Evolutionary conservation across 2,888 invertebrate species (phyloP), one percentile per base, ranked within the genome.

Genomic region (Portevinia maculata): DNA sequence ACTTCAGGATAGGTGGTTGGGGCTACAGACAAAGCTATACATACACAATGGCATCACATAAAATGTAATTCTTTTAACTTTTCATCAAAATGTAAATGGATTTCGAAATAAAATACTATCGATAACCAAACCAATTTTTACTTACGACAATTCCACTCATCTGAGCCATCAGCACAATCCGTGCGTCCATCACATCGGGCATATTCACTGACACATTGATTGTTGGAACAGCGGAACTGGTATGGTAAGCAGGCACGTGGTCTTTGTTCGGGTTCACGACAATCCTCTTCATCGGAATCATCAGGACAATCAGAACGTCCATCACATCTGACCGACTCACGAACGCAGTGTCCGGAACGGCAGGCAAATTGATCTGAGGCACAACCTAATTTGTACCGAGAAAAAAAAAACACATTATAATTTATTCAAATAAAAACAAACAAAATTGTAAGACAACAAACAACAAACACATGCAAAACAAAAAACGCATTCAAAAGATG

Each of bases 331-430:
- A 92, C 92, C 19, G 91, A 90, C 0, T 89, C 89, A 70, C 93
- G 92, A 75, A 96, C 93, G 86, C 96, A 96, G 73, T 93, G 91
- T 1, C 95, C 94, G 75, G 93, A 93, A 30, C 87, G 88, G 88
- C 97, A 97, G 81, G 93, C 92, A 91, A 94, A 96, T 87, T 95
- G 92, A 86, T 93, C 92, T 1, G 89, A 85, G 8, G 90, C 89
- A 89, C 96, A 96, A 85, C 92, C 95, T 95, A 46, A 9, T 15
- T 60, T 34, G 15, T 11, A n/a, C n/a, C n/a, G n/a, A n/a, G n/a
- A n/a, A 37, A 52, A 15, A 37, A 30, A 50, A 30, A 44, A 21
- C 11, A 30, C n/a, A n/a, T n/a, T n/a, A 41, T 70, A 52, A 65
- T 65, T 53, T 3, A 34, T 6, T 11, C 19, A 46, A 17, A 28